Evolutionary conservation across 2,888 invertebrate genomes (phyloP).

Genomic region (Argynnis bischoffii): DNA sequence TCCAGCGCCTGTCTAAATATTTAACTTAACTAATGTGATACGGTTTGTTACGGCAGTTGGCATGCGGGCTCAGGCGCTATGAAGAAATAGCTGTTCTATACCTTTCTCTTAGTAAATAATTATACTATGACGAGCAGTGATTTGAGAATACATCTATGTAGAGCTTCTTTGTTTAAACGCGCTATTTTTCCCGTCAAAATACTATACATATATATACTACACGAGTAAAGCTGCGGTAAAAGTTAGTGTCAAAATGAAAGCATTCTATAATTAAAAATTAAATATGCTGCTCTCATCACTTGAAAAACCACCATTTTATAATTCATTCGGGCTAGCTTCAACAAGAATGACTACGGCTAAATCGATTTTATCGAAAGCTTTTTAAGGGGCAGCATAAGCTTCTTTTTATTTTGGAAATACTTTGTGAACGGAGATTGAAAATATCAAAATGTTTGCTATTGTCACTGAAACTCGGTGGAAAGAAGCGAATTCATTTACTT

Average conservation of each 20-base stretch:
- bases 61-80: slow-evolving; percentile 39
- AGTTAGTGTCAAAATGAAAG: neutral
- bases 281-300: neutral
- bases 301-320: neutral
- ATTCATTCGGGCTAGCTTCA: too few species aligned
- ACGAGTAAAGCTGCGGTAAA: too few species aligned
- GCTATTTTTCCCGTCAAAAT: too few species aligned
- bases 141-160: neutral
- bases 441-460: neutral
- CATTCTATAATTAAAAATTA: neutral
- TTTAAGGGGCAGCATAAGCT: neutral
- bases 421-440: neutral
- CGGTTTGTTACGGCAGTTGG: slow-evolving; percentile 38
- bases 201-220: too few species aligned
- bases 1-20: slow-evolving; percentile 58
- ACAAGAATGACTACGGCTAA: neutral
- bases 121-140: slow-evolving; percentile 10
- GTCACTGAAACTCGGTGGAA: too few species aligned
- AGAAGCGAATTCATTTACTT: too few species aligned
- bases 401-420: neutral
- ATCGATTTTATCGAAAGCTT: neutral
- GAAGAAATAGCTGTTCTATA: slow-evolving; percentile 21
- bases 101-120: slow-evolving; percentile 34
- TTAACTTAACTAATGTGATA: slow-evolving; percentile 58
- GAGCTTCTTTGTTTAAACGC: too few species aligned